These are phyloP conservation scores for Andrena camellia DNA, from an alignment of 2,888 invertebrate genomes.

Conservation along the genomic window DNA sequence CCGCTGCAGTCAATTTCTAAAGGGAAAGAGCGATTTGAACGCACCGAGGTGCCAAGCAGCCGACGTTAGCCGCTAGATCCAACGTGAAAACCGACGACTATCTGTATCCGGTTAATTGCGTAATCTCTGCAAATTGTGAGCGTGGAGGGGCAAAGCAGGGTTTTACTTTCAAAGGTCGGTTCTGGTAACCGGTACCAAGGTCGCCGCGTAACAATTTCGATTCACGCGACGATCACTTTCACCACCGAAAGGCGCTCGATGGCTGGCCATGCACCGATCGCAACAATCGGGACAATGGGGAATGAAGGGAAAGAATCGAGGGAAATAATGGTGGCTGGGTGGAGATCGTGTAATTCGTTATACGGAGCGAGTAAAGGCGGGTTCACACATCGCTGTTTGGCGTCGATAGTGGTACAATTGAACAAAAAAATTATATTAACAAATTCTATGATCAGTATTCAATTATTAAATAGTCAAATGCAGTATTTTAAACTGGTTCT, in stretches of 20 bases:
- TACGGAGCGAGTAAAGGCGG: constrained; percentile 22
- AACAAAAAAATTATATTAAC: too few relatives aligned
- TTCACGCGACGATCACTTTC: constrained; percentile 72
- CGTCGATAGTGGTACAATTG: too few relatives aligned
- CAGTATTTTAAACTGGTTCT: too few relatives aligned
- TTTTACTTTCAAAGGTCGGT: constrained; percentile 51
- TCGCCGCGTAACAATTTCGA: constrained; percentile 49
- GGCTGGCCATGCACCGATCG: not conserved
- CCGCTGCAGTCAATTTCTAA: not conserved
- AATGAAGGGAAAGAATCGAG: not conserved
- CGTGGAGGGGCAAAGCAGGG: constrained; percentile 24
- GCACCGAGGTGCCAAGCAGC: not conserved
- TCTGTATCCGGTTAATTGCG: constrained; percentile 30
- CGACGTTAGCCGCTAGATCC: not conserved
- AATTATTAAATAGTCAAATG: too few relatives aligned
- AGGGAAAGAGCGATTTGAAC: not conserved
- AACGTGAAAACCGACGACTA: constrained; percentile 1
- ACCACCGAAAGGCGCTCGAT: constrained; percentile 67
- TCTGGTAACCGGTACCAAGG: constrained; percentile 49
- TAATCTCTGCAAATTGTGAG: constrained; percentile 34
- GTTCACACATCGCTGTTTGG: too few relatives aligned
- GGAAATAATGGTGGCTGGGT: constrained; percentile 18
- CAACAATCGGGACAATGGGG: constrained; percentile 18
- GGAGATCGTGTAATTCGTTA: constrained; percentile 53
- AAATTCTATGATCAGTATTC: too few relatives aligned